Evolutionary conservation across 2,797 vertebrate species (phyloP), one percentile per base, ranked within the genome.

Genomic region (Nyctibius grandis): DNA sequence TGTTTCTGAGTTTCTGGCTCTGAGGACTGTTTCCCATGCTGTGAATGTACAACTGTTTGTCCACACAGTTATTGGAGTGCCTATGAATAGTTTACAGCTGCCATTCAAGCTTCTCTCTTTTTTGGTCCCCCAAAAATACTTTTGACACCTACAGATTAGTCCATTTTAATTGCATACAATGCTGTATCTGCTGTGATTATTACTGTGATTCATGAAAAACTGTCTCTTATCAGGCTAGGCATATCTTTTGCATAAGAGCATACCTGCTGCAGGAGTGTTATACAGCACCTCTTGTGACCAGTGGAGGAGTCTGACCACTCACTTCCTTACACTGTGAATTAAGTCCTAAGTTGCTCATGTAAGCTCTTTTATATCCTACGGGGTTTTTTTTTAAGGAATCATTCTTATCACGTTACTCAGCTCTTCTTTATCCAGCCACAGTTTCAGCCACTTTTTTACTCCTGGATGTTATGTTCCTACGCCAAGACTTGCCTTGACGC

Each of bases 31-130:
- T 92, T 89, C 36, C 80, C 72, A 83, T 2, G 13, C 72, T 93
- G 78, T 85, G 79, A 86, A 90, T 84, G 47, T 75, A 75, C 14
- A 5, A 78, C 69, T 86, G 72, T 83, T 88, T 92, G 91, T 96
- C 89, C 93, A 86, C 73, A 88, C 19, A 44, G 64, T 59, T 80
- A 40, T 3, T 88, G 40, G 31, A 80, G 33, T 61, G 42, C 28
- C 48, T 75, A 22, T 73, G 93, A 89, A 96, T n/a, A 88, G 50
- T 85, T 93, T 86, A 47, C 76, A 92, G 89, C 79, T 93, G 85
- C 31, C 40, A 57, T 70, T 96, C 77, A 89, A 85, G n/a, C 51
- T 65, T 69, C 28, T 61, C 9, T 88, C 21, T 77, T 84, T 88
- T 89, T 59, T 74, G 23, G 28, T 80, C 76, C 60, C 72, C 13